A percentile compares a stretch with the other conserved stretches of the same genome.
Conservation (phyloP, 2,888 invertebrate genomes). For the Odontothrips loti region DNA sequence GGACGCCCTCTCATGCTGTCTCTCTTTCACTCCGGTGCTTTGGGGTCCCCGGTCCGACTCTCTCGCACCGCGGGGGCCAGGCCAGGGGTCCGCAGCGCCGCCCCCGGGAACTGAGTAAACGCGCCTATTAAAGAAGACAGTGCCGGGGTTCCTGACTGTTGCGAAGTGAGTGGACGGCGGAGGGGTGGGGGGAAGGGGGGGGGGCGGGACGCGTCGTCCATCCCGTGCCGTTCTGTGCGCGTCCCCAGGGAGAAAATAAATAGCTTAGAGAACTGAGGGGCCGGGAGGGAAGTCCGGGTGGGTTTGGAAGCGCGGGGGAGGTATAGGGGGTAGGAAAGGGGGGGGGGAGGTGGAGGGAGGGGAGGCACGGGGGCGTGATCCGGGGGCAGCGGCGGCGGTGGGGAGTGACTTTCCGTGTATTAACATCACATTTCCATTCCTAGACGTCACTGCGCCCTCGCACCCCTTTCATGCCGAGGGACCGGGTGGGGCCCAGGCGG, state of each 20-base stretch:
- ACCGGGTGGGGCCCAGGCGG: no score
- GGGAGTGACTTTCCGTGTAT: constrained; percentile 26
- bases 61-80: no score
- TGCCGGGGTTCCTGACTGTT: background rate
- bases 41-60: no score
- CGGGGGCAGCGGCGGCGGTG: background rate
- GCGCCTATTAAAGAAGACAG: constrained; percentile 1
- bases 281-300: background rate
- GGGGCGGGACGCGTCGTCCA: background rate
- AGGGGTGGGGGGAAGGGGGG: background rate
- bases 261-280: constrained; percentile 11
- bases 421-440: constrained; percentile 23
- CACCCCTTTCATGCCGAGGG: background rate
- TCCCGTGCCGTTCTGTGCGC: background rate
- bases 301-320: no score
- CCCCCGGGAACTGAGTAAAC: background rate
- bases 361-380: background rate
- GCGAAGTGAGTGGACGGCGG: background rate
- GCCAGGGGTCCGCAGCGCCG: no score
- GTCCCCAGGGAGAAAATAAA: background rate
- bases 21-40: no score
- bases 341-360: background rate
- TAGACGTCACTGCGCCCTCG: constrained; percentile 4
- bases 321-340: background rate
- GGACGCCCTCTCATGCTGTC: background rate